phyloP scores from a whole-genome alignment of 2,797 vertebrate genomes.

The Hylomyscus alleni region DNA sequence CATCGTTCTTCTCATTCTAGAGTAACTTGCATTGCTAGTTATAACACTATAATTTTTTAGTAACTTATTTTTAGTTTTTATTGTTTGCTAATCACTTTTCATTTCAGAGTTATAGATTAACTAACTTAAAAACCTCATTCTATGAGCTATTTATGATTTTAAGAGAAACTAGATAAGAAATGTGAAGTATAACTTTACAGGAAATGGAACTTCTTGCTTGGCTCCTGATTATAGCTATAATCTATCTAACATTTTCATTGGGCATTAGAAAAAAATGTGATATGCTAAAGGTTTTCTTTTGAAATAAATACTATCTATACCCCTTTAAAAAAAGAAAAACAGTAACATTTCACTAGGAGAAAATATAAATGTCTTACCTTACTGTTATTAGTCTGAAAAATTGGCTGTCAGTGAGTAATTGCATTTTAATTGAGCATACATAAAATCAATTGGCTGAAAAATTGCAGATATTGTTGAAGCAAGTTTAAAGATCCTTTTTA shows the following conservation, averaged over 20 bases:
- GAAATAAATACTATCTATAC: neutral
- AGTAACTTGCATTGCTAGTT: neutral
- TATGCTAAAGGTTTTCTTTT: neutral
- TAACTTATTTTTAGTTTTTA: neutral
- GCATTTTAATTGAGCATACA: conserved; percentile 86
- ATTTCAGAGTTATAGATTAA: neutral
- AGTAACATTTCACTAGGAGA: neutral
- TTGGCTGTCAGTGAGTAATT: conserved; percentile 84
- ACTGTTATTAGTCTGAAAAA: conserved; percentile 78
- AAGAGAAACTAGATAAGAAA: neutral
- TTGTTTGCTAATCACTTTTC: neutral
- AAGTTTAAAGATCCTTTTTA: conserved; percentile 54
- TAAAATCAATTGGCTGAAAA: conserved; percentile 85
- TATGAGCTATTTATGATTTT: neutral
- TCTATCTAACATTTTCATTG: neutral
- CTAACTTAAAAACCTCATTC: neutral
- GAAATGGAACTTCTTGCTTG: neutral
- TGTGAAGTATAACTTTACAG: neutral
- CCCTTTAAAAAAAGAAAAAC: neutral
- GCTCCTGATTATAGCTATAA: neutral
- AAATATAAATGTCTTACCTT: neutral
- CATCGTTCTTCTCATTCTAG: neutral
- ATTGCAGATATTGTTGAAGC: conserved; percentile 76
- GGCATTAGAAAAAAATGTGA: neutral
- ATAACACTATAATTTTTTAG: neutral